Conservation (phyloP, 2,888 invertebrate genomes). For the Apodemia zela region DNA sequence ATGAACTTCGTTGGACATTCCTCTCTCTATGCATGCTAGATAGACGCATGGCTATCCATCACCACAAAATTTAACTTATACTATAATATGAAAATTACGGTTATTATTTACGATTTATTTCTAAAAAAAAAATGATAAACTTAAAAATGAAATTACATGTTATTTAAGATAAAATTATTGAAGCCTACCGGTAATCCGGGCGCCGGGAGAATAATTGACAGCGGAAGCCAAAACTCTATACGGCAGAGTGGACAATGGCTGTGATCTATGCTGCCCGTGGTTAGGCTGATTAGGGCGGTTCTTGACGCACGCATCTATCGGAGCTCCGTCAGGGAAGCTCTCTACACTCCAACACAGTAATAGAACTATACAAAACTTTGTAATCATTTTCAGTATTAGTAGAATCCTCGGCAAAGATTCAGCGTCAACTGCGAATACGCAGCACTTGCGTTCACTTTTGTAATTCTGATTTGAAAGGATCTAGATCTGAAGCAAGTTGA, state of each 20-base stretch:
- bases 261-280: conserved; percentile 86
- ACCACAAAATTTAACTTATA: too few species aligned
- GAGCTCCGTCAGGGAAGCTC: conserved; percentile 90
- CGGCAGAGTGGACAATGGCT: conserved; percentile 82
- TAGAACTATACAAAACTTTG: conserved; percentile 49
- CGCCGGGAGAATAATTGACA: conserved; percentile 83
- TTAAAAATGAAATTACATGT: too few species aligned
- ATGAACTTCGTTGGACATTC: too few species aligned
- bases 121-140: too few species aligned
- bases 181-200: conserved; percentile 83
- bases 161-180: not conserved
- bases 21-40: too few species aligned
- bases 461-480: conserved; percentile 65
- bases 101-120: too few species aligned
- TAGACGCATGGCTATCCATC: too few species aligned
- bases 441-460: conserved; percentile 63
- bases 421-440: conserved; percentile 55
- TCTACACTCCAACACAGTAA: conserved; percentile 54
- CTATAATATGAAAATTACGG: too few species aligned
- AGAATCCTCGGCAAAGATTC: conserved; percentile 44
- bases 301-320: conserved; percentile 90
- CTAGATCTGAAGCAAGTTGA: conserved; percentile 61
- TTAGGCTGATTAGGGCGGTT: conserved; percentile 87
- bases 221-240: conserved; percentile 85
- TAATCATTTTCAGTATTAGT: conserved; percentile 43